phyloP scores from a whole-genome alignment of 92 coral and sea anemone species.

The Pocillopora grandis region DNA sequence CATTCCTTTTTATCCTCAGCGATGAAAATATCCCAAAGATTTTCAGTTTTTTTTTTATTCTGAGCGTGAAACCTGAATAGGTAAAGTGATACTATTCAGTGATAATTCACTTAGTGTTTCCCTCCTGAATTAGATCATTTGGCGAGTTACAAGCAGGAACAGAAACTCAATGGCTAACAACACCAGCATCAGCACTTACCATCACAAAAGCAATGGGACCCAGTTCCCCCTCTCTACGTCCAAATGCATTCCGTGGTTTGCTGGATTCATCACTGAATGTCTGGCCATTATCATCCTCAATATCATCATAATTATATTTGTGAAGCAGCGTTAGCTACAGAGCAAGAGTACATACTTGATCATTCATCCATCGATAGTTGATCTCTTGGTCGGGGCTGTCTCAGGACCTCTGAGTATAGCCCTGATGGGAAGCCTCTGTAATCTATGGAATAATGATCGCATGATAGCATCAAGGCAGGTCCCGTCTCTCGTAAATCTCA shows the following conservation, averaged over 20 bases:
- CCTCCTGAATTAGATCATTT: too few relatives aligned
- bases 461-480: neutral
- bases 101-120: too few relatives aligned
- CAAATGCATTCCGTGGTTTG: slow-evolving; percentile 2
- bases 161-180: too few relatives aligned
- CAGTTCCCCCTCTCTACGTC: neutral
- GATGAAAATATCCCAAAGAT: too few relatives aligned
- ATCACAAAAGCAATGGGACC: too few relatives aligned
- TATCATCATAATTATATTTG: neutral
- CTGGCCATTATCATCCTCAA: neutral
- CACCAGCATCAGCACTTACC: too few relatives aligned
- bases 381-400: slow-evolving; percentile 20
- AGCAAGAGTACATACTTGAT: slow-evolving; percentile 12
- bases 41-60: too few relatives aligned
- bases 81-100: too few relatives aligned
- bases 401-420: slow-evolving; percentile 7
- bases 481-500: neutral
- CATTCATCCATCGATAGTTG: slow-evolving; percentile 18
- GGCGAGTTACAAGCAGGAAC: too few relatives aligned
- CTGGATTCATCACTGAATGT: neutral
- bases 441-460: neutral
- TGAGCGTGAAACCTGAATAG: too few relatives aligned
- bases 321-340: neutral
- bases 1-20: too few relatives aligned
- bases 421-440: neutral